These are phyloP conservation scores for Xenus cinereus DNA, from an alignment of 2,113 vertebrate species.

Conservation along the genomic window DNA sequence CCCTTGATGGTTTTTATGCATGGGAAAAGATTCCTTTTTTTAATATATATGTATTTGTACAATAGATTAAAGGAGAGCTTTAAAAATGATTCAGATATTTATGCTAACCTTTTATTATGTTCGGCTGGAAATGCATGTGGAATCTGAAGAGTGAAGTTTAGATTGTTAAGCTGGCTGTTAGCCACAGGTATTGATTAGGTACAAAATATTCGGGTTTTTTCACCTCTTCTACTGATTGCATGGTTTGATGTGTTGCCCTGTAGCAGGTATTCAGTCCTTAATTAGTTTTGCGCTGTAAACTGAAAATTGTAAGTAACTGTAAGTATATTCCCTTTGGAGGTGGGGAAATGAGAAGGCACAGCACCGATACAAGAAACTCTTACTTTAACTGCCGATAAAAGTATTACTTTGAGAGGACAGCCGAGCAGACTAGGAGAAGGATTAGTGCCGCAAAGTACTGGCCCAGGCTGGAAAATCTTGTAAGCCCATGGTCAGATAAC, in stretches of 20 bases:
- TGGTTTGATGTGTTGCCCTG: neutral
- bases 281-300: neutral
- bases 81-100: neutral
- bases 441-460: slow-evolving; percentile 10
- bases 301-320: neutral
- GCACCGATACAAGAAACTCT: neutral
- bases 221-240: neutral
- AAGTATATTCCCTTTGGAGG: neutral
- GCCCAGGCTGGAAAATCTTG: slow-evolving; percentile 17
- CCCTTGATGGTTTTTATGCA: neutral
- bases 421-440: neutral
- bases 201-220: neutral
- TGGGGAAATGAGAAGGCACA: neutral
- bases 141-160: neutral
- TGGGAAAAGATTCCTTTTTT: neutral
- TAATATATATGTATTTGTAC: neutral
- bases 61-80: neutral
- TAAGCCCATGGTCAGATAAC: neutral
- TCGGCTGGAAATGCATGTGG: neutral
- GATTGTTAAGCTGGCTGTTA: neutral
- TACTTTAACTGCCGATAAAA: neutral
- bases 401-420: slow-evolving; percentile 9
- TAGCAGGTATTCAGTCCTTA: neutral
- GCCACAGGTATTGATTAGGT: neutral
- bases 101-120: neutral